Base-by-base conservation (phyloP, 1,140 invertebrate genomes). In the Drosophila erecta region DNA sequence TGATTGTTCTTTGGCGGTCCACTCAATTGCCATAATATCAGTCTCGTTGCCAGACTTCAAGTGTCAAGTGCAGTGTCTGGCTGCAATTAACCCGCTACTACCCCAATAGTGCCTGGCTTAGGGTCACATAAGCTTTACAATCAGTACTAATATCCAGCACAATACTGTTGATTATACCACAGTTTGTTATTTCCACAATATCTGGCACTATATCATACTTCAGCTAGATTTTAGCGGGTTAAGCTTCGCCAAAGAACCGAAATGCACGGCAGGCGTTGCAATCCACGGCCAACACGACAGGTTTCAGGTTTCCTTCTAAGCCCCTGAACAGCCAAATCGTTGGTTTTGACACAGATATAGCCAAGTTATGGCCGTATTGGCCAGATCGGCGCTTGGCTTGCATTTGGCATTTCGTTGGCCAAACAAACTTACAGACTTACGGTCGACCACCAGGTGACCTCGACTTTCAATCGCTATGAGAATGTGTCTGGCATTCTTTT, bases 261-360 rank as follows among this genome's bases (percentile, higher is more conserved):
- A 84, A 85, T 76, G 66, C 77, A 76, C 35, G 54, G 27, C 73
- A 53, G 56, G 55, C 73, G 75, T 58, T 70, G 47, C 24, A 53
- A 38, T 24, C 81, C 70, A 79, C 50, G 54, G 60, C 53, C 70
- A 69, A 60, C 73, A 46, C 50, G 58, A 67, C 79, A 53, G 72
- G 79, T 83, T 87, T 87, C 83, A 89, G 79, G 84, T 89, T 89
- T 89, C 84, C 84, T 89, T 78, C 74, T 77, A 78, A 65, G 56
- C 66, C 66, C 62, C 66, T 70, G 66, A 64, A 22, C 66, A 50
- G 41, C 62, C 64, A 24, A 71, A 71, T 69, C 73, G 69, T 33
- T 70, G 79, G 76, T 77, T 71, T 89, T 84, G 83, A 87, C 83
- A 83, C 79, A 83, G 72, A 77, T 87, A 40, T 51, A 59, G n/a